Conservation (phyloP, 2,797 vertebrate genomes). For the Iguana delicatissima region DNA sequence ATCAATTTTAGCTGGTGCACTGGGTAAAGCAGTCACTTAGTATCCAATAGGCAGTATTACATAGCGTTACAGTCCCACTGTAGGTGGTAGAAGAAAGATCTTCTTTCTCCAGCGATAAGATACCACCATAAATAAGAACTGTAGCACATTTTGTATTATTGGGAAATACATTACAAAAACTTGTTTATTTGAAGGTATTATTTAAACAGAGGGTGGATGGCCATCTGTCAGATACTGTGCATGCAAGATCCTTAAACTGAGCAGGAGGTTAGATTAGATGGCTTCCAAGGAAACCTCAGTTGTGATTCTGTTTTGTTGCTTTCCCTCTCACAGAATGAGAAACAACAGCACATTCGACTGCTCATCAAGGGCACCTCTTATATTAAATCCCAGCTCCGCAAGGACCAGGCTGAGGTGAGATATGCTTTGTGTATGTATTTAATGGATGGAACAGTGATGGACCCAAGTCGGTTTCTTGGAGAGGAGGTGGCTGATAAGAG, state of each 20-base stretch:
- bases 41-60: too few species aligned
- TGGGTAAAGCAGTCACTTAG: too few species aligned
- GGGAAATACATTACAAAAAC: neutral
- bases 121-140: too few species aligned
- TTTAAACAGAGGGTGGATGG: neutral
- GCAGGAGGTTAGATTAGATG: neutral
- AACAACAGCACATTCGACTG: constrained; percentile 84
- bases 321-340: constrained; percentile 69
- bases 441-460: too few species aligned
- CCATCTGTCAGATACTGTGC: neutral
- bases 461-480: too few species aligned
- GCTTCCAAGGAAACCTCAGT: neutral
- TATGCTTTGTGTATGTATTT: neutral
- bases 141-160: neutral
- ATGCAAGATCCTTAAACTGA: neutral
- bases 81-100: too few species aligned
- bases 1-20: too few species aligned
- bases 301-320: neutral
- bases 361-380: constrained; percentile 84
- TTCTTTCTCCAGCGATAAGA: too few species aligned
- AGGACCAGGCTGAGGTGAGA: constrained; percentile 78
- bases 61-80: too few species aligned
- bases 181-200: neutral
- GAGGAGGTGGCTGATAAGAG: too few species aligned
- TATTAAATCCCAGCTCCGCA: constrained; percentile 78